Evolutionary conservation across 2,797 vertebrate genomes (phyloP).

Genomic region (Squalus acanthias): DNA sequence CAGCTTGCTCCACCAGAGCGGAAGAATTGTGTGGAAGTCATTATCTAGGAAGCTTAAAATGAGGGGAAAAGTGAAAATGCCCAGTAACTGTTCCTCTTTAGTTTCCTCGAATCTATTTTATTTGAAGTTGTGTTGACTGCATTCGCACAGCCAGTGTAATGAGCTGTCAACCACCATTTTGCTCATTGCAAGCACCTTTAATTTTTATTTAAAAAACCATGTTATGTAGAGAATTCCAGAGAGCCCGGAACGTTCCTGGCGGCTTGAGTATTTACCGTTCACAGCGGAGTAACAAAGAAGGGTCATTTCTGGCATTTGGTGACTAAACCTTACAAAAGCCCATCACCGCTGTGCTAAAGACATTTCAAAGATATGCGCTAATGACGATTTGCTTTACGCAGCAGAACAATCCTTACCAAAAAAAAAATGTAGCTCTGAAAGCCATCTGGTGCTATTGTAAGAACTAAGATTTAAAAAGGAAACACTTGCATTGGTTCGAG

Average conservation of each 20-base stretch:
- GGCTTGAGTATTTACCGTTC: not conserved
- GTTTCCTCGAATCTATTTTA: not conserved
- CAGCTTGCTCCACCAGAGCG: not conserved
- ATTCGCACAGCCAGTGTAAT: not conserved
- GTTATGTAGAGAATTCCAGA: not conserved
- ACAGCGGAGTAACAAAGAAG: not conserved
- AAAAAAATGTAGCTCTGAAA: not conserved
- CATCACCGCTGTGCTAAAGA: not conserved
- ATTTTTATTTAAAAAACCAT: too few species aligned
- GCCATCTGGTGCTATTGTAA: slow-evolving; percentile 18
- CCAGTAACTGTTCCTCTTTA: not conserved
- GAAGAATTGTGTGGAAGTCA: too few species aligned
- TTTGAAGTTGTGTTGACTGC: not conserved
- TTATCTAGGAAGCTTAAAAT: not conserved
- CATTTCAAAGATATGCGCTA: not conserved
- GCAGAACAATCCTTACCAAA: not conserved
- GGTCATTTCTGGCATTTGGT: not conserved
- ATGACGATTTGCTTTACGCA: not conserved
- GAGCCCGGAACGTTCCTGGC: not conserved
- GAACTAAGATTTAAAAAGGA: not conserved
- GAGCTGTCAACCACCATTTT: not conserved
- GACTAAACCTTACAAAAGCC: not conserved
- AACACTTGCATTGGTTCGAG: not conserved
- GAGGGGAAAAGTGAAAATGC: not conserved
- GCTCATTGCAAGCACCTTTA: too few species aligned